Conservation (phyloP, 2,888 invertebrate genomes). For the Eueremaeus valkanovi region DNA sequence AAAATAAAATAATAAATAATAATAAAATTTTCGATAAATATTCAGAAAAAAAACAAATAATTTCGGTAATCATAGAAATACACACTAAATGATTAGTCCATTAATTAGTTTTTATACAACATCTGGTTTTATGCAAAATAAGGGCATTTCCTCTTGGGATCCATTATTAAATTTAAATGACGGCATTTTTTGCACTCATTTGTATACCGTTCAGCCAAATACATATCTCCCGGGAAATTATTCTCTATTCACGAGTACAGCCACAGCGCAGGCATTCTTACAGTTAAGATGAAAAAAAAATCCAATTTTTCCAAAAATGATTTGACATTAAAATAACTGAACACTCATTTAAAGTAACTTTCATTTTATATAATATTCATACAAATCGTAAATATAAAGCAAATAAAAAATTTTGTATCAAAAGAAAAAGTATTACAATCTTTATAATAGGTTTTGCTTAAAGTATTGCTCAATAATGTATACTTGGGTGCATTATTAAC, state of each 20-base stretch:
- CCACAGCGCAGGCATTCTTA: not conserved
- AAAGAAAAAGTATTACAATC: not conserved
- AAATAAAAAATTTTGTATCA: not conserved
- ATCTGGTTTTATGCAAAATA: not conserved
- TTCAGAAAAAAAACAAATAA: no score
- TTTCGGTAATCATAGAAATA: slow-evolving; percentile 3
- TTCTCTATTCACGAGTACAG: not conserved
- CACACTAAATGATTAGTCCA: not conserved
- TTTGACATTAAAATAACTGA: slow-evolving; percentile 8
- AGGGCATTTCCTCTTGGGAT: not conserved
- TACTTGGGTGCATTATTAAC: slow-evolving; percentile 31
- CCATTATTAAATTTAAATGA: slow-evolving; percentile 30
- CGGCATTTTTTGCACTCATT: not conserved
- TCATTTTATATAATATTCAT: not conserved
- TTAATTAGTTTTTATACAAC: slow-evolving; percentile 27
- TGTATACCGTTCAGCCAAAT: not conserved
- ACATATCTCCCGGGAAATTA: slow-evolving; percentile 1
- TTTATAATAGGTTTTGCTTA: not conserved
- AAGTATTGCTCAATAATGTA: slow-evolving; percentile 12
- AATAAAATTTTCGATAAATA: no score
- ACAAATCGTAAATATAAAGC: not conserved
- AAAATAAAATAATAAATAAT: not conserved
- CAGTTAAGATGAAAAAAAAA: no score
- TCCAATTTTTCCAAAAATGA: not conserved
- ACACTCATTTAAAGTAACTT: not conserved